Conservation (phyloP, 2,888 invertebrate genomes). For the Tenthredo scrophulariae region DNA sequence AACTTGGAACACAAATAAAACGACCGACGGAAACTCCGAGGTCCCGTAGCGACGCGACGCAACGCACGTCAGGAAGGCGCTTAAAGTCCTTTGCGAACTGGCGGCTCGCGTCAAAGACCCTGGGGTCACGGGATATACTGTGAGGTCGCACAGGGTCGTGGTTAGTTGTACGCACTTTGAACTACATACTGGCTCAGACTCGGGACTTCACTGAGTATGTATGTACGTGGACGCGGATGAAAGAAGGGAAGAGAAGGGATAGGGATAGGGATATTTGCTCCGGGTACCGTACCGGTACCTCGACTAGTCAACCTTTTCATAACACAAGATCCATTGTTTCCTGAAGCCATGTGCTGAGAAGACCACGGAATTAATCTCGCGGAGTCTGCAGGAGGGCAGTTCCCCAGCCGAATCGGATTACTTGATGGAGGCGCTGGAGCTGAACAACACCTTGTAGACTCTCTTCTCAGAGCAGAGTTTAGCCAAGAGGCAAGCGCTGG, state of each 20-base stretch:
- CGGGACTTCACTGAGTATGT: not conserved
- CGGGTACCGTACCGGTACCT: slow-evolving; percentile 18
- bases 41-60: not conserved
- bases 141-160: slow-evolving; percentile 31
- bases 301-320: slow-evolving; percentile 23
- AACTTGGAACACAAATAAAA: not conserved
- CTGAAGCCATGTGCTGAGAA: slow-evolving; percentile 18
- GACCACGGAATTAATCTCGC: not conserved
- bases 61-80: slow-evolving; percentile 3
- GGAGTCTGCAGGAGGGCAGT: not conserved
- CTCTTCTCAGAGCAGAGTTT: not conserved
- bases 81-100: slow-evolving; percentile 12
- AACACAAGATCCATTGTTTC: slow-evolving; percentile 49
- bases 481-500: not conserved
- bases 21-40: slow-evolving; percentile 6
- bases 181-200: slow-evolving; percentile 19
- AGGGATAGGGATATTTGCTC: slow-evolving; percentile 38
- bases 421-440: not conserved
- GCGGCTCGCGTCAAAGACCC: slow-evolving; percentile 42
- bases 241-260: slow-evolving; percentile 11
- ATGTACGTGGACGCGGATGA: not conserved
- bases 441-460: not conserved
- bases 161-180: slow-evolving; percentile 51
- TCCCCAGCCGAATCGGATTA: not conserved
- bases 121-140: slow-evolving; percentile 26